These are phyloP conservation scores for Lycaena phlaeas DNA, from an alignment of 2,888 invertebrate species.

Conservation along the genomic window DNA sequence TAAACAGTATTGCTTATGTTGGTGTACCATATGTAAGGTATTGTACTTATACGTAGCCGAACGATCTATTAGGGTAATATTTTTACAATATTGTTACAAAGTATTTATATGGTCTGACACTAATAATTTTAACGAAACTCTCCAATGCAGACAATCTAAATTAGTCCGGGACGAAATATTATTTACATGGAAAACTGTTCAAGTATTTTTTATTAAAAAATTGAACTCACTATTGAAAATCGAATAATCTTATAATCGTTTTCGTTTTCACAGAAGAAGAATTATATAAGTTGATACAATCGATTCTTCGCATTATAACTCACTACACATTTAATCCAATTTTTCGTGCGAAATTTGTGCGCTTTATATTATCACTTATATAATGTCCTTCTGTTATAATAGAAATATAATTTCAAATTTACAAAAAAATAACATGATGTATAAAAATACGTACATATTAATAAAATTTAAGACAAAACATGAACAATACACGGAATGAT, in stretches of 20 bases:
- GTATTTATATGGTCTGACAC: slow-evolving; percentile 20
- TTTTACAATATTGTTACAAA: slow-evolving; percentile 40
- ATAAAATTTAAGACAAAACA: slow-evolving; percentile 26
- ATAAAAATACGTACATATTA: slow-evolving; percentile 26
- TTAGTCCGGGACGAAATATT: slow-evolving; percentile 16
- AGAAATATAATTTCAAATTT: slow-evolving; percentile 19
- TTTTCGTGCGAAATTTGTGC: slow-evolving; percentile 17
- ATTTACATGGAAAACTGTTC: slow-evolving; percentile 14
- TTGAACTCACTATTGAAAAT: background rate
- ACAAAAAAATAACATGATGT: slow-evolving; percentile 23
- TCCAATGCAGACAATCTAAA: slow-evolving; percentile 14
- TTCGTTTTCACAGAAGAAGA: too few relatives aligned
- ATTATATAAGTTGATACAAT: slow-evolving; percentile 8
- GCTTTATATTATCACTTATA: slow-evolving; percentile 14
- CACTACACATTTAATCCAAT: too few relatives aligned
- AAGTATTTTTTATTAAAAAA: background rate
- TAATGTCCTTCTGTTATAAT: slow-evolving; percentile 18
- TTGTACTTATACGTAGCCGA: slow-evolving; percentile 42
- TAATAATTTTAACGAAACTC: slow-evolving; percentile 16
- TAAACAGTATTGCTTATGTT: slow-evolving; percentile 49
- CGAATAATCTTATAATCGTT: background rate
- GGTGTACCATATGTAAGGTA: slow-evolving; percentile 43
- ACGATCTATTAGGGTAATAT: slow-evolving; percentile 36
- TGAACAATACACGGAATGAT: slow-evolving; percentile 44
- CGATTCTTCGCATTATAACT: background rate